These are phyloP conservation scores for Podarcis muralis DNA, from an alignment of 2,113 vertebrate genomes.

Conservation along the genomic window DNA sequence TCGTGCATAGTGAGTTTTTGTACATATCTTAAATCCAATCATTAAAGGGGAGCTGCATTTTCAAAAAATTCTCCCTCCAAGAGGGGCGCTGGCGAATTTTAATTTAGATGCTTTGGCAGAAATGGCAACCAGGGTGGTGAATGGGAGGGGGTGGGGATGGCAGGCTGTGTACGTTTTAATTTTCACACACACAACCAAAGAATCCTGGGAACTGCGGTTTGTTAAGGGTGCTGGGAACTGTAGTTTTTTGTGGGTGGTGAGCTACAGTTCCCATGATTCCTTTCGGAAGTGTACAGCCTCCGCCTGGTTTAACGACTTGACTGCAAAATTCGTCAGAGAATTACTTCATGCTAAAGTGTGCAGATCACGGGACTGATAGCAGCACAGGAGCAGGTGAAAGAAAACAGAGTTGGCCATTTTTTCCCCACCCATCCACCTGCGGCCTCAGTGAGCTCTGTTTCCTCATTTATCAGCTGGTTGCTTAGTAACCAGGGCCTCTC, in stretches of 20 bases:
- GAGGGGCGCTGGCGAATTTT: not conserved
- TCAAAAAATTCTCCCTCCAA: too few species aligned
- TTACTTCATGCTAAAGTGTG: not conserved
- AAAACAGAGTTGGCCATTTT: not conserved
- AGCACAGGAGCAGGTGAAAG: not conserved
- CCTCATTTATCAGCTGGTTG: not conserved
- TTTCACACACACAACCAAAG: too few species aligned
- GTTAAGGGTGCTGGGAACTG: too few species aligned
- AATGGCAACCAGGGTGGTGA: not conserved
- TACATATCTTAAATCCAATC: too few species aligned
- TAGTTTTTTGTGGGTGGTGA: too few species aligned
- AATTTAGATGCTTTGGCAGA: not conserved
- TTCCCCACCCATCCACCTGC: not conserved
- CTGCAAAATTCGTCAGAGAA: not conserved
- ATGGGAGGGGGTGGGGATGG: too few species aligned
- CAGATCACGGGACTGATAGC: not conserved
- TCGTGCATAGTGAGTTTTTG: too few species aligned
- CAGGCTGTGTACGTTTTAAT: too few species aligned
- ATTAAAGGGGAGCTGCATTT: too few species aligned
- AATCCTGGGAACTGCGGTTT: too few species aligned
- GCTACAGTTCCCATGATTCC: too few species aligned
- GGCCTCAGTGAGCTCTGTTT: not conserved
- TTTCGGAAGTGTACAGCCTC: not conserved
- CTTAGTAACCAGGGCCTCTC: not conserved
- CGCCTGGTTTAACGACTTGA: not conserved